Evolutionary conservation across 2,797 vertebrate species (phyloP), one percentile per base, ranked within the genome.

Genomic region (Oryzias sinensis): DNA sequence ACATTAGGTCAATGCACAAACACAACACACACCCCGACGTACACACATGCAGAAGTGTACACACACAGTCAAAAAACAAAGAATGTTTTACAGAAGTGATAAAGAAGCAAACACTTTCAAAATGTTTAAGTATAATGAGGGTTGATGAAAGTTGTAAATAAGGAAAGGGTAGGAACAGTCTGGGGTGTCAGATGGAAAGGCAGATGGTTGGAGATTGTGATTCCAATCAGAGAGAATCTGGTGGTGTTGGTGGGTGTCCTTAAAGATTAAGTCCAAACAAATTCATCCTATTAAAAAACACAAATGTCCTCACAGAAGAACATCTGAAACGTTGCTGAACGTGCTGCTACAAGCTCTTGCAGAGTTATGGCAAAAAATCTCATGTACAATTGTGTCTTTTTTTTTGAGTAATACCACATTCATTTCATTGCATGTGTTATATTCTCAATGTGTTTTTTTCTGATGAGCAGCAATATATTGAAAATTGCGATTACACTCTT

Each of bases 161-260:
- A 43, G 16, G n/a, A 70, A 72, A 65, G 29, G 27, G 41, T 58
- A 52, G 40, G 42, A 68, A 70, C 66, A 70, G 70, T 64, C 76
- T 64, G 71, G 50, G 33, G 67, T 59, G 82, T 84, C 85, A 88
- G 82, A 89, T 87, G 84, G 83, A 80, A 48, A 76, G 73, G 68
- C 84, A 87, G 85, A 88, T 88, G 85, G 86, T 81, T 59, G 55
- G 53, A 71, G 74, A 72, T 67, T 72, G 62, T 40, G 7, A 63
- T 69, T 84, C 68, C 79, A 83, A 80, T 81, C 77, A 79, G 68
- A 65, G 56, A 65, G 66, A 56, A 72, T 74, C 71, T 52, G 54
- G 61, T 62, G 64, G 77, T 73, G 71, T 37, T 37, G 33, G 11
- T 37, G 33, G 33, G 9, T 81, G 80, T 72, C 68, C 71, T 79